A percentile compares a stretch with the other conserved stretches of the same genome.
phyloP scores from a whole-genome alignment of 1,140 invertebrate genomes.

The Aphaenogaster rudis region DNA sequence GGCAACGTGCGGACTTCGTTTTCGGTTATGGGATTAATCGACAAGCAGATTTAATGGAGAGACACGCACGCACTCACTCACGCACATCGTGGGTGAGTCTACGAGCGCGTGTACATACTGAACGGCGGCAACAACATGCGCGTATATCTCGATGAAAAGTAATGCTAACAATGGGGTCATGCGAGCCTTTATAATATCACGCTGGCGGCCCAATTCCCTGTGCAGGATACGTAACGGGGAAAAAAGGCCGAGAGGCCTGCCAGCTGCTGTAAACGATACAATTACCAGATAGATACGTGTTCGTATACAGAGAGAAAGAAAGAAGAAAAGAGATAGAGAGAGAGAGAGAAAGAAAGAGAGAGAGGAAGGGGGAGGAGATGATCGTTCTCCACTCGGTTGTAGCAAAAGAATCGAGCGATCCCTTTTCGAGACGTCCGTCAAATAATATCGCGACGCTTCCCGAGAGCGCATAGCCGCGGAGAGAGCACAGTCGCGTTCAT shows the following conservation, averaged over 20 bases:
- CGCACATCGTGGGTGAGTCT: constrained; percentile 45
- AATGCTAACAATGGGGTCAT: constrained; percentile 81
- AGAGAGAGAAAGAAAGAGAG: not conserved
- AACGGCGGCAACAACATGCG: not conserved
- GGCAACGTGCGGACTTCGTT: constrained; percentile 52
- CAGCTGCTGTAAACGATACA: constrained; percentile 82
- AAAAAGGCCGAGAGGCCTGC: constrained; percentile 73
- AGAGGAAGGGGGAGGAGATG: constrained; percentile 54
- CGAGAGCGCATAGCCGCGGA: constrained; percentile 37
- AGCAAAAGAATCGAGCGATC: constrained; percentile 56
- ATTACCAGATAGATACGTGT: constrained; percentile 73
- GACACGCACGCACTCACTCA: constrained; percentile 18
- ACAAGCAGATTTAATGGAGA: constrained; percentile 62
- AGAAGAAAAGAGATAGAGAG: constrained; percentile 16
- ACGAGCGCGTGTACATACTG: constrained; percentile 21
- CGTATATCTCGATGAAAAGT: constrained; percentile 75
- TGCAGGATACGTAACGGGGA: constrained; percentile 54
- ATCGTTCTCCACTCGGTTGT: constrained; percentile 52
- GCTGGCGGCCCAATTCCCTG: constrained; percentile 65
- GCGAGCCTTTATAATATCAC: constrained; percentile 82
- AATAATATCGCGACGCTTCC: constrained; percentile 58
- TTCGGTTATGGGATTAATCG: constrained; percentile 63
- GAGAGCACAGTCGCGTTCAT: constrained; percentile 65
- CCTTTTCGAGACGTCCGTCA: constrained; percentile 43
- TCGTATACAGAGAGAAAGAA: constrained; percentile 32